Percentiles rank a stretch among this genome's conserved stretches.
Evolutionary conservation across 2,797 vertebrate species (phyloP).

Genomic region (Aviceda cuculoides): DNA sequence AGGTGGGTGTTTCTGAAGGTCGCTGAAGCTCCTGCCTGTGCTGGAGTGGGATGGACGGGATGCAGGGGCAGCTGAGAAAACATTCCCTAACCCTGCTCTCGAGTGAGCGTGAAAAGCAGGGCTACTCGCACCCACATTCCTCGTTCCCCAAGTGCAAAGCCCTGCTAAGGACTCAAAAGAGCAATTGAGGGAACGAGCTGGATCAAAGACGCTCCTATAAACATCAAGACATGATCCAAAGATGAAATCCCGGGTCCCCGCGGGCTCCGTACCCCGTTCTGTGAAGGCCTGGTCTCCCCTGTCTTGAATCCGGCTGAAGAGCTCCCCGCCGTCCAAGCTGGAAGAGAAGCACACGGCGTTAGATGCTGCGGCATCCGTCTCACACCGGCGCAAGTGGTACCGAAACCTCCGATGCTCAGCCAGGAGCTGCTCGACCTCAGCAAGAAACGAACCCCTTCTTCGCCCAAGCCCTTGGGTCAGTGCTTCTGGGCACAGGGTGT

Average conservation of each 20-base stretch:
- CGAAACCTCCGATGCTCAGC: not conserved
- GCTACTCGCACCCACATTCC: not conserved
- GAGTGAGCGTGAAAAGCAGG: fast-evolving
- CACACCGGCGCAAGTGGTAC: fast-evolving
- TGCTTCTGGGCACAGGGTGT: not conserved
- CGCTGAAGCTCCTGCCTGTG: not conserved
- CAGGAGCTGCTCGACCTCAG: not conserved
- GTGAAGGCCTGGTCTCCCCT: slow-evolving; percentile 98
- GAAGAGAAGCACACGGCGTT: not conserved
- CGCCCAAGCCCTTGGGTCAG: not conserved
- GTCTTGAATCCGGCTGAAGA: slow-evolving; percentile 97
- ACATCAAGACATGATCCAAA: not conserved
- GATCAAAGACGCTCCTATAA: not conserved
- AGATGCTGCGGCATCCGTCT: fast-evolving
- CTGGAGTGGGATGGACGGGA: not conserved
- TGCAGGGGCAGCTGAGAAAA: not conserved
- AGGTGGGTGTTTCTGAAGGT: not conserved
- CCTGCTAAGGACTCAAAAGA: not conserved
- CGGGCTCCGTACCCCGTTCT: slow-evolving; percentile 83
- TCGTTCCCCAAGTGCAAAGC: not conserved
- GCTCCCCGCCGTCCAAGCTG: slow-evolving; percentile 96
- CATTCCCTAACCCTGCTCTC: not conserved
- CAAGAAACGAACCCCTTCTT: not conserved
- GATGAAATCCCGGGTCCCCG: fast-evolving
- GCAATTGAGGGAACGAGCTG: fast-evolving